These are phyloP conservation scores for Cheilosia variabilis DNA, from an alignment of 2,888 invertebrate species.

Conservation along the genomic window DNA sequence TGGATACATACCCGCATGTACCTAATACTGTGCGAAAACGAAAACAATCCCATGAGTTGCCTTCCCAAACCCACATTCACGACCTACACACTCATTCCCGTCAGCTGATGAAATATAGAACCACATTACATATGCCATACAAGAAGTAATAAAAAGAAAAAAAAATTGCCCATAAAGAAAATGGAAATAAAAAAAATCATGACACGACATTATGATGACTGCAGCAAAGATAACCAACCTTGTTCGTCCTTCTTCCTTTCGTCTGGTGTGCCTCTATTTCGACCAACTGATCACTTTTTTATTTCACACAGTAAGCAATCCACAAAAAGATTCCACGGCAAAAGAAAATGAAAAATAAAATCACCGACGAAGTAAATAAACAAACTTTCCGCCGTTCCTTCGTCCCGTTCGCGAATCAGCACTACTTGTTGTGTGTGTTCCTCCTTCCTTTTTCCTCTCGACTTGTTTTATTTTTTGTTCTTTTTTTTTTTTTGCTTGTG, in stretches of 20 bases:
- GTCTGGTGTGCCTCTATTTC: neutral
- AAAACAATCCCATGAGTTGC: neutral
- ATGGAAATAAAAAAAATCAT: constrained; percentile 20
- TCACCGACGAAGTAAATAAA: constrained; percentile 52
- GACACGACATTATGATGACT: constrained; percentile 54
- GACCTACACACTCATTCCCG: constrained; percentile 33
- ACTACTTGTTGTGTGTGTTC: constrained; percentile 41
- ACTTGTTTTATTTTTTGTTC: constrained; percentile 15
- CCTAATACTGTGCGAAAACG: neutral
- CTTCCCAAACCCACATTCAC: neutral
- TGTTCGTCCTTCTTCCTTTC: constrained; percentile 59
- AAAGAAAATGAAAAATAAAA: constrained; percentile 21
- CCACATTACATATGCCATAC: constrained; percentile 16
- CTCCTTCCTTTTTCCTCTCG: constrained; percentile 10
- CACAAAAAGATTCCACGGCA: constrained; percentile 47
- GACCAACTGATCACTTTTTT: neutral
- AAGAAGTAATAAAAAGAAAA: neutral
- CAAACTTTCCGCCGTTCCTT: constrained; percentile 49
- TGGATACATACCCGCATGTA: neutral
- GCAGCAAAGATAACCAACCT: constrained; percentile 56
- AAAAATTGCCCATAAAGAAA: constrained; percentile 2
- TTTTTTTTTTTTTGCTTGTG: constrained; percentile 63
- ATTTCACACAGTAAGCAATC: constrained; percentile 35
- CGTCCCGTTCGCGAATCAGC: constrained; percentile 21
- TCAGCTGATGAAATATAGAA: constrained; percentile 67